These are phyloP conservation scores for Steatocranus sp. DNA, from an alignment of 2,797 vertebrate genomes.

Conservation along the genomic window DNA sequence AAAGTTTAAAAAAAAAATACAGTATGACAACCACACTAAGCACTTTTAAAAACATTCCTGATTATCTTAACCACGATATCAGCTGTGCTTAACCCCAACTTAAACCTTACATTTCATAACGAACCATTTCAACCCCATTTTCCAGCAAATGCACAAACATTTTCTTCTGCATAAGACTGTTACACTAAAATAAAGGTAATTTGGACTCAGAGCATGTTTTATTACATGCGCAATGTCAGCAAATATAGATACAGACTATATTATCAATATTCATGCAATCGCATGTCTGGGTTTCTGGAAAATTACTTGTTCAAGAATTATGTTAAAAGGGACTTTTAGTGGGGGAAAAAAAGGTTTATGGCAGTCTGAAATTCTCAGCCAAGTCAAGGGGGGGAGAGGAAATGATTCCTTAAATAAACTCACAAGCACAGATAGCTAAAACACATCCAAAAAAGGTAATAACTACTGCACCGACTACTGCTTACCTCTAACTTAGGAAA, in stretches of 20 bases:
- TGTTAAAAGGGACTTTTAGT: neutral
- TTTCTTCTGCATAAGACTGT: neutral
- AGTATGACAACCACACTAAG: neutral
- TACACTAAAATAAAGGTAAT: neutral
- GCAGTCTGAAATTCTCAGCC: slow-evolving; percentile 25
- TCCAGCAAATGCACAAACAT: neutral
- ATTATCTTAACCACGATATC: neutral
- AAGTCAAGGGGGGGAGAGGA: slow-evolving; percentile 55
- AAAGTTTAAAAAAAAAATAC: neutral
- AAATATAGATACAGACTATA: neutral
- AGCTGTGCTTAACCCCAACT: neutral
- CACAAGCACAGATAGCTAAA: slow-evolving; percentile 63
- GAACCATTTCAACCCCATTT: neutral
- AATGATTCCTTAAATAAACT: slow-evolving; percentile 64
- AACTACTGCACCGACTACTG: slow-evolving; percentile 23
- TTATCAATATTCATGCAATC: neutral
- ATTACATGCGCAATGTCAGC: neutral
- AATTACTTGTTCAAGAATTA: neutral
- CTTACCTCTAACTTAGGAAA: neutral
- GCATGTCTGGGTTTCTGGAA: neutral
- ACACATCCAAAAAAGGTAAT: slow-evolving; percentile 75
- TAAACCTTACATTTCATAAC: neutral
- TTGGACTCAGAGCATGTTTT: neutral
- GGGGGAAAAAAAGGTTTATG: neutral
- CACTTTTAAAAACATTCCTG: neutral